A percentile compares a stretch with the other conserved stretches of the same genome.
Conservation (phyloP, 2,888 invertebrate genomes). For the Aspidiotus destructor region DNA sequence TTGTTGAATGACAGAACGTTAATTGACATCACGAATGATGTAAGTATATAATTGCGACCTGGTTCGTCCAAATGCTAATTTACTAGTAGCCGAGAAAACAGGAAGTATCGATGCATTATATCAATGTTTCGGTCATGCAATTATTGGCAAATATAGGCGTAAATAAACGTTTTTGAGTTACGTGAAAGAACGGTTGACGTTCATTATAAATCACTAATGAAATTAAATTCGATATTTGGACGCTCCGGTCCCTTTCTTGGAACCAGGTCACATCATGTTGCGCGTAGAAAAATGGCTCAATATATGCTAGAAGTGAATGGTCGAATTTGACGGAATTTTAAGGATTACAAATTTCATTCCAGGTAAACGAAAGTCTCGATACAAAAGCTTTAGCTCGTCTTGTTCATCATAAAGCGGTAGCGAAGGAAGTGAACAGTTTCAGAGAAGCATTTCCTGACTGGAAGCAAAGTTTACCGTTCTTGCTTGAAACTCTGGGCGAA, state of each 20-base stretch:
- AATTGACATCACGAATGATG: slow-evolving; percentile 34
- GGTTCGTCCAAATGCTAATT: neutral
- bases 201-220: too few species aligned
- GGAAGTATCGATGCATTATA: too few species aligned
- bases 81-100: neutral
- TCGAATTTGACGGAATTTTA: neutral
- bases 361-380: slow-evolving; percentile 27
- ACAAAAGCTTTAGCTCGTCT: slow-evolving; percentile 35
- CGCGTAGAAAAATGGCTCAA: too few species aligned
- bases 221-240: too few species aligned
- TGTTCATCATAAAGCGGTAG: slow-evolving; percentile 34
- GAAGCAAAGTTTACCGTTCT: slow-evolving; percentile 34
- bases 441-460: slow-evolving; percentile 35
- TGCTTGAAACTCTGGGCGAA: slow-evolving; percentile 31
- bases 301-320: too few species aligned
- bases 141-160: too few species aligned
- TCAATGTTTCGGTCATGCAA: too few species aligned
- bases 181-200: too few species aligned
- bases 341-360: neutral
- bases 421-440: slow-evolving; percentile 35
- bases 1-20: slow-evolving; percentile 36
- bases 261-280: too few species aligned
- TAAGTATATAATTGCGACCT: slow-evolving; percentile 34
- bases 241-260: too few species aligned
- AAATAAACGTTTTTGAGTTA: too few species aligned